These are phyloP conservation scores for Galerucella nymphaeae DNA, from an alignment of 2,888 invertebrate species.

Conservation along the genomic window DNA sequence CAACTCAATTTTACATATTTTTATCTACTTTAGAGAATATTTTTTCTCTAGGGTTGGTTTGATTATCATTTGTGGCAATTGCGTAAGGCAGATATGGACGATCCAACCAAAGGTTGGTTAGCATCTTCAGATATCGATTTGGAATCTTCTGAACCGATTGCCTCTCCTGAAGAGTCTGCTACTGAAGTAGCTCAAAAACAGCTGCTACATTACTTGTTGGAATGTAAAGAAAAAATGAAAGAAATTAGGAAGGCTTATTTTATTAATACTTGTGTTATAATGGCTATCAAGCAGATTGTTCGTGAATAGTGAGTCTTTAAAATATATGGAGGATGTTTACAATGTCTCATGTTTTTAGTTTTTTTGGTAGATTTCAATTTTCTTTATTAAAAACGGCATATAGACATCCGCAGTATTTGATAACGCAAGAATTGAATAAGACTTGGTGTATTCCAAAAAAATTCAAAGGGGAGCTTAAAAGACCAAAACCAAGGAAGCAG, in stretches of 20 bases:
- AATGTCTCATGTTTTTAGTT: slow-evolving; percentile 51
- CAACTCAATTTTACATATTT: too few species aligned
- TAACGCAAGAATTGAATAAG: slow-evolving; percentile 58
- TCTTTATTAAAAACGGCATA: slow-evolving; percentile 57
- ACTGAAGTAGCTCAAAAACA: slow-evolving; percentile 29
- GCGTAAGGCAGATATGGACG: slow-evolving; percentile 53
- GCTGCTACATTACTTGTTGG: slow-evolving; percentile 43
- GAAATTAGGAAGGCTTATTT: slow-evolving; percentile 50
- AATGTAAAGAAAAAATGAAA: slow-evolving; percentile 42
- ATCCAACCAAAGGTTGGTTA: slow-evolving; percentile 56
- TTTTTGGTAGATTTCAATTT: slow-evolving; percentile 62
- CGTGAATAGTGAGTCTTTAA: slow-evolving; percentile 60
- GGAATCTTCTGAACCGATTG: slow-evolving; percentile 9
- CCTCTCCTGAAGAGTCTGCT: background rate
- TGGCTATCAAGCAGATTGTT: slow-evolving; percentile 61
- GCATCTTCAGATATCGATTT: slow-evolving; percentile 34
- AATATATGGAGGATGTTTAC: background rate
- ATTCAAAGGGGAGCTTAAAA: slow-evolving; percentile 56
- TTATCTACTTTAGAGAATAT: too few species aligned
- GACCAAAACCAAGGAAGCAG: slow-evolving; percentile 51
- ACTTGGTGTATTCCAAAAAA: slow-evolving; percentile 60
- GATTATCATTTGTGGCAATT: slow-evolving; percentile 58
- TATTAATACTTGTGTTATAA: slow-evolving; percentile 56
- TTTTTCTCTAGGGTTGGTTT: slow-evolving; percentile 47
- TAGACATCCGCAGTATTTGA: slow-evolving; percentile 55